These are phyloP conservation scores for Mechanitis messenoides DNA, from an alignment of 2,888 invertebrate genomes.

Conservation along the genomic window DNA sequence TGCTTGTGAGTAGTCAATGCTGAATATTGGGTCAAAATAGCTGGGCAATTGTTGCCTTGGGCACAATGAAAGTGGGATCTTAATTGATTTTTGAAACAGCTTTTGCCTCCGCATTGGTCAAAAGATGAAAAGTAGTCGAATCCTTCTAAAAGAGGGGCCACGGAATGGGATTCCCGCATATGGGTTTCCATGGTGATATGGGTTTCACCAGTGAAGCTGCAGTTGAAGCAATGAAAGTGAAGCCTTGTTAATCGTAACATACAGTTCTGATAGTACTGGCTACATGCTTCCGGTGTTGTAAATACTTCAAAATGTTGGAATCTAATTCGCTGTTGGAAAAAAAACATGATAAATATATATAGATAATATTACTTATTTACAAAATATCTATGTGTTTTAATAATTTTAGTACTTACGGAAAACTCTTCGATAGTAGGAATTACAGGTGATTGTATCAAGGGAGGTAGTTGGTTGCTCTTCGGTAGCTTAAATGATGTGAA, in stretches of 20 bases:
- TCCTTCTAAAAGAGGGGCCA: slow-evolving; percentile 87
- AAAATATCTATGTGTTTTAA: slow-evolving; percentile 2
- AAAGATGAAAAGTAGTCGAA: slow-evolving; percentile 85
- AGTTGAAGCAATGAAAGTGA: slow-evolving; percentile 93
- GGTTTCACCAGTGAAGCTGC: slow-evolving; percentile 88
- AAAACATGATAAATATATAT: neutral
- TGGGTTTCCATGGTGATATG: slow-evolving; percentile 87
- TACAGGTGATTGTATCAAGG: slow-evolving; percentile 58
- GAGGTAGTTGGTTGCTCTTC: slow-evolving; percentile 76
- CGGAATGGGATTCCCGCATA: slow-evolving; percentile 90
- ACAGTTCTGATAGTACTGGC: slow-evolving; percentile 82
- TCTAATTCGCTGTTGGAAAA: slow-evolving; percentile 66
- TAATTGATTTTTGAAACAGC: slow-evolving; percentile 69
- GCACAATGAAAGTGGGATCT: slow-evolving; percentile 70
- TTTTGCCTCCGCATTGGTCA: slow-evolving; percentile 70
- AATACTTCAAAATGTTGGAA: slow-evolving; percentile 80
- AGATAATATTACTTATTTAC: slow-evolving; percentile 2
- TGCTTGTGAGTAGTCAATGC: slow-evolving; percentile 71
- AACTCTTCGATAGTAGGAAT: slow-evolving; percentile 68
- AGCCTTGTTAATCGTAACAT: slow-evolving; percentile 79
- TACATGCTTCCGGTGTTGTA: slow-evolving; percentile 79
- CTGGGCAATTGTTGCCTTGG: slow-evolving; percentile 69
- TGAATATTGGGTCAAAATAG: slow-evolving; percentile 70
- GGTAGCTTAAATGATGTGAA: slow-evolving; percentile 96
- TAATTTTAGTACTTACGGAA: slow-evolving; percentile 49